phyloP scores from a whole-genome alignment of 2,797 vertebrate species.

The Hyperoplus lanceolatus region DNA sequence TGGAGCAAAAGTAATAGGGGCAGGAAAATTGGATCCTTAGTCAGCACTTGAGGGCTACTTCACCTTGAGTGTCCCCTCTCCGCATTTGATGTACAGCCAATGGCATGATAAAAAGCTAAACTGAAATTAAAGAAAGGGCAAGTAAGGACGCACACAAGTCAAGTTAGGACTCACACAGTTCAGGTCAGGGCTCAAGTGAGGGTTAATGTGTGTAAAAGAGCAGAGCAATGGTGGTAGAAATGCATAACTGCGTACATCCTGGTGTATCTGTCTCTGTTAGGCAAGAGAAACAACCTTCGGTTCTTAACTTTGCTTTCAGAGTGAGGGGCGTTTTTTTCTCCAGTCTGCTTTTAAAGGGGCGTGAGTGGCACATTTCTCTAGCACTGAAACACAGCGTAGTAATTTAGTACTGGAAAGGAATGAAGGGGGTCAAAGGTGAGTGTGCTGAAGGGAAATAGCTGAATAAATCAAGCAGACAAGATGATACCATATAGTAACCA shows the following conservation, averaged over 20 bases:
- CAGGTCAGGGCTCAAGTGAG: not conserved
- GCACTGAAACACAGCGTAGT: conserved; percentile 63
- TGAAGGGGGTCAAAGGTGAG: conserved; percentile 82
- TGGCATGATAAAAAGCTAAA: not conserved
- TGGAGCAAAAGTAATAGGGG: conserved; percentile 33
- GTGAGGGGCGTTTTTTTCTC: conserved; percentile 20
- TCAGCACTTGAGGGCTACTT: conserved; percentile 60
- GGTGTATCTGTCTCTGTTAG: not conserved
- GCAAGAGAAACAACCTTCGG: conserved; percentile 21
- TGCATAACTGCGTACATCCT: not conserved
- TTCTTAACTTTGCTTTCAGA: conserved; percentile 13
- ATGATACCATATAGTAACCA: conserved; percentile 25
- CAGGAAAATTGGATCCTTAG: conserved; percentile 57
- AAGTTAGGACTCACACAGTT: not conserved
- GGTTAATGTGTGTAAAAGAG: not conserved
- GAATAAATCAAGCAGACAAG: conserved; percentile 59
- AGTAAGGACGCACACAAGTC: not conserved
- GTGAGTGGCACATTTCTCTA: conserved; percentile 49
- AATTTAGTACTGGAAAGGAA: conserved; percentile 80
- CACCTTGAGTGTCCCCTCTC: conserved; percentile 35
- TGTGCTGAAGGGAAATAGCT: conserved; percentile 71
- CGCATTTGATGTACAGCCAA: conserved; percentile 10
- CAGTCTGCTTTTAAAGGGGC: conserved; percentile 50
- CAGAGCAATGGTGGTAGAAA: not conserved
- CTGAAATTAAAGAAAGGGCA: conserved; percentile 17